Evolutionary conservation across 2,888 invertebrate genomes (phyloP), one percentile per base, ranked within the genome.

Genomic region (Lasioglossum figueresi): DNA sequence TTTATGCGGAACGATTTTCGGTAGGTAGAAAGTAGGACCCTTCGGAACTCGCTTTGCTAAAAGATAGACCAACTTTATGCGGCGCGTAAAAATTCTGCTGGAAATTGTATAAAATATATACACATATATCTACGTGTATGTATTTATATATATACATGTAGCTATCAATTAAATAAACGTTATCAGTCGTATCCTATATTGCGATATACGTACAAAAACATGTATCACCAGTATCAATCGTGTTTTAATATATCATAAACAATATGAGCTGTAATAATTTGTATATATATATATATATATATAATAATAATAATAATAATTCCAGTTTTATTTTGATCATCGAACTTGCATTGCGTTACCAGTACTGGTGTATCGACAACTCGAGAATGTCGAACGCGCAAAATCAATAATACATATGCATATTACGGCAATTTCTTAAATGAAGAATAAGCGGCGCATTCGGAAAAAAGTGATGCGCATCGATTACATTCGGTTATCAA

Each of bases 401-500:
- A 82, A 85, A 85, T 85, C 85, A 72, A 76, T 81, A 80, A 70
- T 45, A 52, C 48, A 48, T 37, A 56, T 43, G 52, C 16, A 71
- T 66, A 76, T 76, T 66, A 45, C 43, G 43, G 45, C 34, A 31
- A 66, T 76, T 45, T 16, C 10, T 56, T 48, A 63, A 79, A 79
- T 85, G 74, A 83, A 76, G 76, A 79, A 76, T 73, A 72, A 79
- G 34, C 48, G 45, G 37, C 16, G 14, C 31, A n/a, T 27, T n/a
- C 31, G 2, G 23, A 10, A 66, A 70, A 81, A 79, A 73, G 14
- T 34, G 27, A 81, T 52, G 23, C 16, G 48, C 40, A 74, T 85
- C 23, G 74, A 82, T 76, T 85, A 34, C 59, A n/a, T 85, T 76
- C 66, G 12, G 76, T 76, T 82, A 82, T 86, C 79, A 45, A 79